Evolutionary conservation across 92 coral and sea anemone genomes (phyloP), one percentile per base, ranked within the genome.

Genomic region (Porites evermanni): DNA sequence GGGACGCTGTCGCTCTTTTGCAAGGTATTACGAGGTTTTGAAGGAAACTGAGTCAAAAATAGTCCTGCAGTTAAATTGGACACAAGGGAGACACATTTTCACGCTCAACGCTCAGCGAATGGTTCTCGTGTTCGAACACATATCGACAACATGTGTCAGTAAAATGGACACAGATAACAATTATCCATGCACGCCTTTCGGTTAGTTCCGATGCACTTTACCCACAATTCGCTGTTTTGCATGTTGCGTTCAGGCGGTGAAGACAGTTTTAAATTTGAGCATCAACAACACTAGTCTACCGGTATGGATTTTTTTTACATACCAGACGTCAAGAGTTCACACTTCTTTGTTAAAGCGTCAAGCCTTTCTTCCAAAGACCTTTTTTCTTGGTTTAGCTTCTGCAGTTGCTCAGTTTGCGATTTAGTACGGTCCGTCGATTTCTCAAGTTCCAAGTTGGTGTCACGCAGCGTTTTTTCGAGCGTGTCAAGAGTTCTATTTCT

Each of bases 401-500:
- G 13, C 20, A 79, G 52, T 52, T 79, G 64, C 8, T 51, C 29
- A 50, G 17, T 66, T 44, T 65, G 5, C 60, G 83, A 47, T 16
- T 21, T n/a, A 12, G 58, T 53, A 3, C 13, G 63, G 16, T 72
- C 80, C 18, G 52, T 32, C 26, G 74, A 38, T 53, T 74, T 74
- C 8, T 67, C 72, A 26, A 83, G 87, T 4, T 86, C 80, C 4
- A 79, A 74, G 18, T 64, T 83, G 1, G 82, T 23, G 10, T 78
- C 85, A 13, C 84, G 80, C 44, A 88, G 81, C 24, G 88, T 91
- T 44, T 59, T 44, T 50, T 88, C 94, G 0, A 88, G 90, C 12
- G 84, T 76, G 67, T 91, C 94, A 5, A 91, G 75, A 0, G 85
- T 79, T 11, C 80, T 67, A 54, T 89, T 89, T 20, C 94, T 87